Percentiles rank a stretch among this genome's conserved stretches.
Conservation (phyloP, 2,113 vertebrate species). For the Petromus typicus region DNA sequence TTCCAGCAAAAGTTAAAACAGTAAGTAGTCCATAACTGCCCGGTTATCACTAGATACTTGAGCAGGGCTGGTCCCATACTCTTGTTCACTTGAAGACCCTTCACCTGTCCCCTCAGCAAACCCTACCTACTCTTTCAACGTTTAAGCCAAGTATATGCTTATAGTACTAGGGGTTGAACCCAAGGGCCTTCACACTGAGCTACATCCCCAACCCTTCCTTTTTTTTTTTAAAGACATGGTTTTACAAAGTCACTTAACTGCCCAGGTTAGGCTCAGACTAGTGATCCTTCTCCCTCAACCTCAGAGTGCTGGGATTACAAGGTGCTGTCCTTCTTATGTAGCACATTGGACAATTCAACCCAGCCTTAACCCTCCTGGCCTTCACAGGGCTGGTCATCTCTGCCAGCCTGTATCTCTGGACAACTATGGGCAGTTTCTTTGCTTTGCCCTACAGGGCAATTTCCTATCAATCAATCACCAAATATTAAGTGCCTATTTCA, state of each 20-base stretch:
- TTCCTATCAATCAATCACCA: constrained; percentile 7
- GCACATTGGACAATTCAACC: background rate
- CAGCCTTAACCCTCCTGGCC: background rate
- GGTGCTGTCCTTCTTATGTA: background rate
- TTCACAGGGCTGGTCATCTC: background rate
- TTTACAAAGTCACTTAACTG: background rate
- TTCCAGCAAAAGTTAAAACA: background rate
- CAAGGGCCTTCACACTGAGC: background rate
- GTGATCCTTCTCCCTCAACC: background rate
- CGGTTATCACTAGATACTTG: background rate
- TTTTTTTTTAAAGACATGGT: background rate
- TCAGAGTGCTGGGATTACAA: background rate
- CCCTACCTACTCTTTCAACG: constrained; percentile 5
- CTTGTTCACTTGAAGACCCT: background rate
- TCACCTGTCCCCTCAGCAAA: background rate
- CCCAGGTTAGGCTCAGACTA: background rate
- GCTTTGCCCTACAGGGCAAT: background rate
- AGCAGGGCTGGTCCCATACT: background rate
- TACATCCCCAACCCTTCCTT: background rate
- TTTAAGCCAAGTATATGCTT: background rate
- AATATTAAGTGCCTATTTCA: constrained; percentile 27
- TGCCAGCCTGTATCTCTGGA: background rate
- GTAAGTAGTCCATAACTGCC: background rate
- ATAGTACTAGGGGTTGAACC: background rate
- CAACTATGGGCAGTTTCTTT: background rate